Conservation (phyloP, 2,888 invertebrate genomes). For the Lumbricus terrestris region DNA sequence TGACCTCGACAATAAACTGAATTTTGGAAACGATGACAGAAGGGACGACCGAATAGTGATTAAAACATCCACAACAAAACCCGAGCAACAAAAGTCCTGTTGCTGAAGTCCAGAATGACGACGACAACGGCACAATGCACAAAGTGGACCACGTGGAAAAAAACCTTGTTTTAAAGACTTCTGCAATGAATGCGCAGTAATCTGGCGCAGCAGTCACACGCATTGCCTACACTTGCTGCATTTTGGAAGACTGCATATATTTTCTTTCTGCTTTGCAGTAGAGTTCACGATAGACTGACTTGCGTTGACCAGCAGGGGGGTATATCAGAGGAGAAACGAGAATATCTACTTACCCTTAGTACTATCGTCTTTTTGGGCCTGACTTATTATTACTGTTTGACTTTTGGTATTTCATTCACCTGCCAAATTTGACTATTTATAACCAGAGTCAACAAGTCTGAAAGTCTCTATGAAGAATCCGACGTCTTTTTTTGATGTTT, state of each 20-base stretch:
- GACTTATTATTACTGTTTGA: background rate
- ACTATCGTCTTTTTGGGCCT: background rate
- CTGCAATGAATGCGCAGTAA: background rate
- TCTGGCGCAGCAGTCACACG: background rate
- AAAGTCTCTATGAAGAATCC: background rate
- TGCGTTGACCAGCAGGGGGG: background rate
- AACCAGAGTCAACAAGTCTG: background rate
- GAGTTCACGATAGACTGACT: background rate
- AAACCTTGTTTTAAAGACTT: background rate
- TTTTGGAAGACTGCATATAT: conserved; percentile 3
- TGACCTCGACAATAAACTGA: conserved; percentile 7
- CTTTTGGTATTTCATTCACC: background rate
- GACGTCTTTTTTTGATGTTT: background rate
- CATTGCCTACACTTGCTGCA: no score
- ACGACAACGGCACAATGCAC: background rate
- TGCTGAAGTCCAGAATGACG: background rate
- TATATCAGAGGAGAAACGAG: no score
- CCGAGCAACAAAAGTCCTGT: background rate
- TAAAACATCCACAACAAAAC: background rate
- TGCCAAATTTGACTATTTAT: background rate
- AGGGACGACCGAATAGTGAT: background rate
- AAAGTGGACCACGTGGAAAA: background rate
- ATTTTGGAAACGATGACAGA: conserved; percentile 6
- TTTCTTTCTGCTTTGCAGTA: background rate
- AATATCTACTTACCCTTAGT: no score